phyloP scores from a whole-genome alignment of 1,140 invertebrate species.

The Brachionus sp. region DNA sequence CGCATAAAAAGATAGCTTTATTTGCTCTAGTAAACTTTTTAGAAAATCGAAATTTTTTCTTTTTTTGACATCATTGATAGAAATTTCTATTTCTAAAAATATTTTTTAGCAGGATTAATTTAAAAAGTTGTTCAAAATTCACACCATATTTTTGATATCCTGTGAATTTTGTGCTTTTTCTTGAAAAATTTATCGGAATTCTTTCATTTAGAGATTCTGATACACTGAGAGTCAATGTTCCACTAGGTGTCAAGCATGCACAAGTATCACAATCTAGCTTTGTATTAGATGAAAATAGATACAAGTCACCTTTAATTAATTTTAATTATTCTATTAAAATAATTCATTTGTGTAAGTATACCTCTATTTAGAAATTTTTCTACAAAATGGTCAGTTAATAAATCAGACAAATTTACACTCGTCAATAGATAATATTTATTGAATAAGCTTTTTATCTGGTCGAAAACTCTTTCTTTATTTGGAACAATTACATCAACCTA shows the following conservation, averaged over 20 bases:
- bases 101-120: not conserved
- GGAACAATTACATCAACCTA: constrained; percentile 19
- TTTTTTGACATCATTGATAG: not conserved
- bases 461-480: constrained; percentile 12
- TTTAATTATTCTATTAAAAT: not conserved
- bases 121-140: not conserved
- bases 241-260: not conserved
- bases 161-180: not conserved
- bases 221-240: not conserved
- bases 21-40: not conserved
- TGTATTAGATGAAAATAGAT: constrained; percentile 1
- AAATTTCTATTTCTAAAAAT: not conserved
- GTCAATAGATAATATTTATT: not conserved
- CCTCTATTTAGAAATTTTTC: not conserved
- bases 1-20: not conserved
- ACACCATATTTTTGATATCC: constrained; percentile 28
- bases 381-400: not conserved
- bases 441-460: not conserved
- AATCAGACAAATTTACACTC: not conserved
- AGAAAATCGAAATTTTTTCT: constrained; percentile 1
- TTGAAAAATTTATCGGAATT: not conserved
- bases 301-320: not conserved
- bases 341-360: not conserved
- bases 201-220: not conserved
- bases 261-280: constrained; percentile 13